phyloP scores from a whole-genome alignment of 2,113 vertebrate species.

The Gnathonemus echidnorhynchus region DNA sequence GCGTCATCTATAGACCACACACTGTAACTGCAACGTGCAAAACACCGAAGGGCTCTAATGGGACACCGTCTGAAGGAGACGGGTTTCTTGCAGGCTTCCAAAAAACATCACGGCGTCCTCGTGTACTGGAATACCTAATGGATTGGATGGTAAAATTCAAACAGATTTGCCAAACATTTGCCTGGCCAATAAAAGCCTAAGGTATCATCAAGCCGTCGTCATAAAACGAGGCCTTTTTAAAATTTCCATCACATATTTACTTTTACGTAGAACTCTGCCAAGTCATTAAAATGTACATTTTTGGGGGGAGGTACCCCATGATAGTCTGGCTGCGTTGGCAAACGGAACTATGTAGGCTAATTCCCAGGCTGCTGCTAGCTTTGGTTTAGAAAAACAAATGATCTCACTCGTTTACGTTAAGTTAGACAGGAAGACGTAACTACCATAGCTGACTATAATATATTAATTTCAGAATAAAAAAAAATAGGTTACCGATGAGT shows the following conservation, averaged over 20 bases:
- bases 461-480: not conserved
- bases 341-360: not conserved
- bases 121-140: not conserved
- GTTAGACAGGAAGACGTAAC: not conserved
- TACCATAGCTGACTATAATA: not conserved
- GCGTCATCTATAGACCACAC: not conserved
- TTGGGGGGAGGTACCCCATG: not conserved
- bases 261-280: not conserved
- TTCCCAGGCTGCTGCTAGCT: not conserved
- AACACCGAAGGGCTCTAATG: not conserved
- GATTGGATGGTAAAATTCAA: not conserved
- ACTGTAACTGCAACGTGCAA: not conserved
- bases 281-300: not conserved
- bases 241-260: not conserved
- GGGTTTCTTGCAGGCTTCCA: not conserved
- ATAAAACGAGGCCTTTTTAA: not conserved
- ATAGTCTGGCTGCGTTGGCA: not conserved
- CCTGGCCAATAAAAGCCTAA: not conserved
- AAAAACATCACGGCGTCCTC: not conserved
- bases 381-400: not conserved
- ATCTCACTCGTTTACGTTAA: not conserved
- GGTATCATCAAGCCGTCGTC: not conserved
- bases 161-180: not conserved
- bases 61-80: not conserved
- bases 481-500: not conserved